Evolutionary conservation across 2,797 vertebrate genomes (phyloP).

Genomic region (Periophthalmus magnuspinnatus): DNA sequence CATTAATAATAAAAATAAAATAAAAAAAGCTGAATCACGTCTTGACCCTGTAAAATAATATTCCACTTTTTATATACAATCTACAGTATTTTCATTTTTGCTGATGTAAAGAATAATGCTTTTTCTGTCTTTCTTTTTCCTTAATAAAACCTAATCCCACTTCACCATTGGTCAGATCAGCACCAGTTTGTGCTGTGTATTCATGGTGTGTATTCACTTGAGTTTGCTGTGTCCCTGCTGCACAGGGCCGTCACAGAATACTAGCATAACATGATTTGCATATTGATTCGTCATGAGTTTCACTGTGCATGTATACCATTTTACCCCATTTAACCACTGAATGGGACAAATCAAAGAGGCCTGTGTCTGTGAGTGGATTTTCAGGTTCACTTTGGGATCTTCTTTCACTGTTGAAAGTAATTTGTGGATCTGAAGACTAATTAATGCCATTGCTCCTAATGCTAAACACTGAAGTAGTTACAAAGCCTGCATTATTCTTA

Average conservation of each 20-base stretch:
- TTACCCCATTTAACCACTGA: neutral
- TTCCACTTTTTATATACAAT: no score
- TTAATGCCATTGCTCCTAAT: no score
- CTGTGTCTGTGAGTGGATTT: neutral
- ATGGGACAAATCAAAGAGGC: constrained; percentile 3
- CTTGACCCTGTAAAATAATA: neutral
- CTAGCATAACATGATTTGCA: constrained; percentile 1
- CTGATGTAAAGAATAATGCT: neutral
- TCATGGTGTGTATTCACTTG: neutral
- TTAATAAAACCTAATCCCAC: neutral
- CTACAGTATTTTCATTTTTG: neutral
- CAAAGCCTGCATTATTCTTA: no score
- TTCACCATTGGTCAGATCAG: neutral
- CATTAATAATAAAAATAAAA: neutral
- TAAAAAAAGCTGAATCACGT: neutral
- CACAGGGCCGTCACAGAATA: neutral
- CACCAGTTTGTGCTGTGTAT: neutral
- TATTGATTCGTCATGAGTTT: constrained; percentile 10
- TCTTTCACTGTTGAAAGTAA: neutral
- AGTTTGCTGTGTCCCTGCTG: neutral
- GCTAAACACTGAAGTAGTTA: no score
- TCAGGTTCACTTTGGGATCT: neutral
- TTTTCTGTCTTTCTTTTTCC: neutral
- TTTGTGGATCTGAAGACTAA: neutral
- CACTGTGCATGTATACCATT: neutral